Conservation (phyloP, 2,113 vertebrate species). For the Pitta sordida region DNA sequence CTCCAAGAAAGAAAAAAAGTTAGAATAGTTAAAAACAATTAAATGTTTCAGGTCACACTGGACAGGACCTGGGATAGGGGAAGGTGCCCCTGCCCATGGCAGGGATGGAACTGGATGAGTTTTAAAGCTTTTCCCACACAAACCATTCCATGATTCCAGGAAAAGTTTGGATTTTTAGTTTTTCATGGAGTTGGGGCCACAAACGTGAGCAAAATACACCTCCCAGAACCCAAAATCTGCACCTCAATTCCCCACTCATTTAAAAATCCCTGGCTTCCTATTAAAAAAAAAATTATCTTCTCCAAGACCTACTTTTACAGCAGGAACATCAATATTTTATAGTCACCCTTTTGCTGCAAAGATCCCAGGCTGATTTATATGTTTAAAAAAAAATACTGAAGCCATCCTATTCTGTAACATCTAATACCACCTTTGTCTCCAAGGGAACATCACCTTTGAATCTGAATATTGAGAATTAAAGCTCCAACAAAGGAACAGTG, state of each 20-base stretch:
- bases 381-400: not conserved
- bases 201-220: rapidly evolving
- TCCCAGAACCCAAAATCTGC: not conserved
- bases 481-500: not conserved
- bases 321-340: slow-evolving; percentile 21
- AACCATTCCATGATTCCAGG: not conserved
- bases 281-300: slow-evolving; percentile 12
- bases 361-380: slow-evolving; percentile 1
- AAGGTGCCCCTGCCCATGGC: not conserved
- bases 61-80: too few species aligned
- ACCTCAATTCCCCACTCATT: not conserved
- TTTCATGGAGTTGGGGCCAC: not conserved
- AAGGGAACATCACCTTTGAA: slow-evolving; percentile 32
- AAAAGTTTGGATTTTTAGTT: not conserved
- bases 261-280: not conserved
- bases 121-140: not conserved
- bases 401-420: not conserved
- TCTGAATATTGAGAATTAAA: slow-evolving; percentile 7
- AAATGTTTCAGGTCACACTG: too few species aligned
- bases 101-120: not conserved
- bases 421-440: slow-evolving; percentile 19
- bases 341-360: not conserved
- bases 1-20: too few species aligned
- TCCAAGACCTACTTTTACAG: slow-evolving; percentile 19
- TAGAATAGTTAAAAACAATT: too few species aligned